Evolutionary conservation across 2,888 invertebrate species (phyloP).

Genomic region (Himalopsyche kuldschensis): DNA sequence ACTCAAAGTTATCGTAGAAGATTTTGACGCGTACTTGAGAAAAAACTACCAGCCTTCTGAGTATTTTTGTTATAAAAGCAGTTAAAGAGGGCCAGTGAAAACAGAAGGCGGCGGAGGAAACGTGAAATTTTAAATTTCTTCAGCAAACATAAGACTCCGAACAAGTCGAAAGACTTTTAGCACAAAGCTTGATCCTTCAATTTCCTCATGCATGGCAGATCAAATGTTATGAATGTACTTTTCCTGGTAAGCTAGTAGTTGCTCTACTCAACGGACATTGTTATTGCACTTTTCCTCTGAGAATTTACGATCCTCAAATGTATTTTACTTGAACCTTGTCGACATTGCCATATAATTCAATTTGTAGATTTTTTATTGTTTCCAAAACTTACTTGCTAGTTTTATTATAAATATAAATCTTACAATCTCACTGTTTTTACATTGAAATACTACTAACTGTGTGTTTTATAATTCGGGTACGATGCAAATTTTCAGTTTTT

Average conservation of each 20-base stretch:
- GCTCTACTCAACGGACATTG: not conserved
- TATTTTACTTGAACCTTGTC: not conserved
- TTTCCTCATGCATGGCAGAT: conserved; percentile 10
- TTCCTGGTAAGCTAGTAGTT: not conserved
- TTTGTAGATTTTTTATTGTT: no score
- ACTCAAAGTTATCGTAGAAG: no score
- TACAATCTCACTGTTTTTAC: no score
- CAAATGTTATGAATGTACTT: conserved; percentile 3
- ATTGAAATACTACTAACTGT: no score
- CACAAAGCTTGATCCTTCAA: not conserved
- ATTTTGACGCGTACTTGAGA: no score
- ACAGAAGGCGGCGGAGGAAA: not conserved
- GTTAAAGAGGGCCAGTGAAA: not conserved
- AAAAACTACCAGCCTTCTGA: not conserved
- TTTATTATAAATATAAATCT: no score
- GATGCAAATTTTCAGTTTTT: no score
- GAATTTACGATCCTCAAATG: not conserved
- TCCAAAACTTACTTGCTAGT: no score
- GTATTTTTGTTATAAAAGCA: conserved; percentile 10
- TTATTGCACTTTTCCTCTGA: not conserved
- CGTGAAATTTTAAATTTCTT: conserved; percentile 19
- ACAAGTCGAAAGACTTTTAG: not conserved
- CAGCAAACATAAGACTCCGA: conserved; percentile 13
- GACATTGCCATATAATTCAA: no score
- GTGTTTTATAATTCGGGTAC: no score